Base-by-base conservation (phyloP, 2,113 vertebrate species). In the Mus spicilegus region DNA sequence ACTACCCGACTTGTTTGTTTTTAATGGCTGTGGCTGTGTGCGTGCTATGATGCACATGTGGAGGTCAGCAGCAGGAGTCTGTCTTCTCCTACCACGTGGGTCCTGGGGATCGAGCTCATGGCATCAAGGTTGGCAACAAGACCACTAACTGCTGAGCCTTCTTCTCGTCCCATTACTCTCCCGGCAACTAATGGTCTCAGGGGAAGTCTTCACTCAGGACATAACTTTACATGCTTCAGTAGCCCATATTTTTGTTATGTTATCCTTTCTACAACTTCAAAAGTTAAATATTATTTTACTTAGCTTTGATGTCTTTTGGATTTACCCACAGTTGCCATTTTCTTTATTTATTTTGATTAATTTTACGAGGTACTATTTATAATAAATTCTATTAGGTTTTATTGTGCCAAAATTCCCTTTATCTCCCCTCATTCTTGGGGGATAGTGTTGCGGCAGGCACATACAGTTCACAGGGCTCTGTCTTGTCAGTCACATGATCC, bases 311-410 rank as follows among this genome's bases (percentile, higher is more conserved):
- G 36, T 26, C 80, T 61, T 56, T 39, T 61, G n/a, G 20, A 28
- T 61, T 75, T 93, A 56, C 67, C 10, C 67, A 88, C 36, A 73
- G 39, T 78, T 69, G 36, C 42, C 16, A 14, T 87, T 93, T 95
- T 49, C 67, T 87, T 91, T 78, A 49, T 94, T 85, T 84, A 2
- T 33, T 33, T 14, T 69, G 67, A 69, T 95, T 90, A 20, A 36
- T 94, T 89, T 72, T 86, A 78, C 81, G 22, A 72, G 28, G 39
- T 22, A 67, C 30, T 89, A 16, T 85, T 91, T 85, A 22, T 89
- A 93, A 39, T 77, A 56, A 39, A 75, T 33, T 58, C 28, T 51
- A 1, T 89, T 12, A 56, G 88, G 77, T 97, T 95, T 67, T 76
- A 19, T 75, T 72, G 80, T 81, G 39, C 93, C 39, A 39, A 67